Evolutionary conservation across 1,140 invertebrate species (phyloP), one percentile per base, ranked within the genome.

Genomic region (Helicoverpa armigera): DNA sequence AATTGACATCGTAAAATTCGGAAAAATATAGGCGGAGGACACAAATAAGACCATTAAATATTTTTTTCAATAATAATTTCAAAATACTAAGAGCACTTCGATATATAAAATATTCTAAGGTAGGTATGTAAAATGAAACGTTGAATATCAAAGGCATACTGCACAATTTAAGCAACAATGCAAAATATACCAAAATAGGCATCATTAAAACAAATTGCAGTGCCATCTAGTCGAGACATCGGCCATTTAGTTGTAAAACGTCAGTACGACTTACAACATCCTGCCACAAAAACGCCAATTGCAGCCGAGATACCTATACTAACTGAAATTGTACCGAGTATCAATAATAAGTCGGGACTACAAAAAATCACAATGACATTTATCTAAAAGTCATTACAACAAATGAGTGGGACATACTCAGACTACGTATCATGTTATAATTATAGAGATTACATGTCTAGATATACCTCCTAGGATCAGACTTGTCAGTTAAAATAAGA

Each of bases 251-350:
- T 63, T 65, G 56, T 61, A 61, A 50, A 56, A 58, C 70, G 73
- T 65, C 60, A 54, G 60, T n/a, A 43, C 54, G 74, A 65, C 31
- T 65, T 77, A 65, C 56, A 63, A 53, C 60, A 43, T 77, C 50
- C 74, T 65, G 60, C n/a, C 29, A 43, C 60, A 77, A 77, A 77
- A 77, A 77, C 74, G 48, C 53, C 60, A 77, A 77, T 77, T 77
- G 74, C 74, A 77, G 31, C 18, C 50, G 73, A 61, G 35, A 48
- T 50, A 50, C 12, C 16, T 50, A 13, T 16, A 50, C 23, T 54
- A 61, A 54, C 50, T 65, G 61, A 77, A 65, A 65, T 75, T 48
- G 56, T 58, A 75, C n/a, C 56, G n/a, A 60, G 56, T 75, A 70
- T 63, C 60, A 70, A 74, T 74, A 58, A 75, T 53, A 65, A 63